Evolutionary conservation across 2,113 vertebrate genomes (phyloP), one percentile per base, ranked within the genome.

Genomic region (Channa maculata): DNA sequence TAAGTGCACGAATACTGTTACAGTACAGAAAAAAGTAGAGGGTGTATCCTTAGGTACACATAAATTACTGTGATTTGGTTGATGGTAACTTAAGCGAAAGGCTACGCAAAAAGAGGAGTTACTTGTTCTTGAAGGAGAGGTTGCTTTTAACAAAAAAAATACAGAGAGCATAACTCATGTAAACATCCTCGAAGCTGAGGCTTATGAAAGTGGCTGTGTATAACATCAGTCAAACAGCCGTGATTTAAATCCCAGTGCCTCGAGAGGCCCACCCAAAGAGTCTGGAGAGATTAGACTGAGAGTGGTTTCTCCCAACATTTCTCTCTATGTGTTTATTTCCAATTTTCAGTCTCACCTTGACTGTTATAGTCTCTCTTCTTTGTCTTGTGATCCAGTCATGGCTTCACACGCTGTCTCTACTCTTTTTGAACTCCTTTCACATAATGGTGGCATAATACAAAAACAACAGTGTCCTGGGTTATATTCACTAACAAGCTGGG

Each of bases 221-320:
- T 65, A 89, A 61, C 79, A 83, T 46, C 54, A 79, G 85, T 89
- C 78, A 89, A 86, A 93, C 86, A 88, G 76, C 71, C 51, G 46
- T 86, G 62, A 90, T 83, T 91, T 77, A 87, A 85, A 83, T 77
- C 62, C 77, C 65, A 78, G 61, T 50, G 75, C 44, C 71, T 80
- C 45, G 48, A 52, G 12, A 13, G 72, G 92, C 83, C 92, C 92
- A 91, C 92, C 90, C 92, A 93, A 80, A 84, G 71, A 88, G 86
- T 78, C 34, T 6, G 62, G 50, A 71, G 59, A 38, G 85, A 80
- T 54, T 46, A 59, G 49, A 63, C 64, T 4, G 10, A 62, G 54
- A 65, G 63, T 54, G 49, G 9, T 75, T 82, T 80, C 39, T 63
- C 66, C 63, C 74, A 33, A 78, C 79, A 63, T 71, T 63, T 68